Evolutionary conservation across 2,888 invertebrate species (phyloP).

Genomic region (Epinotia brunnichana): DNA sequence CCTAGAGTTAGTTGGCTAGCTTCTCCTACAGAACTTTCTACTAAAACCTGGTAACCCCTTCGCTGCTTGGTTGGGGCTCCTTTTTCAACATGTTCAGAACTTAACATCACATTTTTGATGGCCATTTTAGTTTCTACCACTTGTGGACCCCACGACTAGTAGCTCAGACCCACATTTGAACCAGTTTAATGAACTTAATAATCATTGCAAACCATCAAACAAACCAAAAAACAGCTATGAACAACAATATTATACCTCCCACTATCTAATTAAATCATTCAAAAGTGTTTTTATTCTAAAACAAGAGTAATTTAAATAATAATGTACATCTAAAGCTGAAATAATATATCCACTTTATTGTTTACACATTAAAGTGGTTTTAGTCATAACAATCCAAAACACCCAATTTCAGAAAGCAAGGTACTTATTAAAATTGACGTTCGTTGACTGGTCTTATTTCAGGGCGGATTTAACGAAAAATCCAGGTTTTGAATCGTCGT

Average conservation of each 20-base stretch:
- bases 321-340: background rate
- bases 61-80: too few species aligned
- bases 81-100: too few species aligned
- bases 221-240: too few species aligned
- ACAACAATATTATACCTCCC: background rate
- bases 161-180: too few species aligned
- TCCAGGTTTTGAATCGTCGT: conserved; percentile 16
- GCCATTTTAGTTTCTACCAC: too few species aligned
- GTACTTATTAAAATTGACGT: background rate
- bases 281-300: background rate
- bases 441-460: background rate
- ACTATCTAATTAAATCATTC: background rate
- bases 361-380: background rate
- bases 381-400: background rate
- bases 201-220: background rate
- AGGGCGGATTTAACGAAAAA: conserved; percentile 17
- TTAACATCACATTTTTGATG: too few species aligned
- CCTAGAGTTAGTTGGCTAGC: too few species aligned
- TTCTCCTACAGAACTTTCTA: too few species aligned
- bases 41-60: too few species aligned
- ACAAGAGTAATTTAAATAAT: background rate
- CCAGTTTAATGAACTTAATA: too few species aligned
- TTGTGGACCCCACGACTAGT: too few species aligned
- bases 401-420: background rate
- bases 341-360: background rate